Evolutionary conservation across 2,797 vertebrate genomes (phyloP).

Genomic region (Telmatherina bonti): DNA sequence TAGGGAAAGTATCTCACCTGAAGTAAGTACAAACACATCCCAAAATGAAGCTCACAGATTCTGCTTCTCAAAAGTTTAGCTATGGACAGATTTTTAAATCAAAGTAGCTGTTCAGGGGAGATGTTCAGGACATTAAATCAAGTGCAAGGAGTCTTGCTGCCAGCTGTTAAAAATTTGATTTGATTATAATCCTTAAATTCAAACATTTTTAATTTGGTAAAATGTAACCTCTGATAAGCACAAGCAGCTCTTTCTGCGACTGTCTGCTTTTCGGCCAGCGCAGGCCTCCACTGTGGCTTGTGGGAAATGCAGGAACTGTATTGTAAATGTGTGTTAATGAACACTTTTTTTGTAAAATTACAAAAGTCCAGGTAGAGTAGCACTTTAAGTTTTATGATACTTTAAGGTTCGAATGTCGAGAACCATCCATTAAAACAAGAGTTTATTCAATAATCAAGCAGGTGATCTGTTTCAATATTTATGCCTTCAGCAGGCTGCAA

Average conservation of each 20-base stretch:
- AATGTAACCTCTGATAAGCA: too few relatives aligned
- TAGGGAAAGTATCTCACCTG: background rate
- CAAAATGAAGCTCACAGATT: background rate
- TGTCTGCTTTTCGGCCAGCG: background rate
- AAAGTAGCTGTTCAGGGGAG: background rate
- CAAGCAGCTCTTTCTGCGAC: too few relatives aligned
- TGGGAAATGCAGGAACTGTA: background rate
- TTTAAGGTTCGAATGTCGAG: background rate
- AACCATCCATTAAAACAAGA: background rate
- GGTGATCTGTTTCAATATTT: background rate
- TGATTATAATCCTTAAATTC: slow-evolving; percentile 1
- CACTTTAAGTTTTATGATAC: background rate
- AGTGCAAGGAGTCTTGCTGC: background rate
- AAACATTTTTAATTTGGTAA: background rate
- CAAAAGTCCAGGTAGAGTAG: background rate
- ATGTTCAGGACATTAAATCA: background rate
- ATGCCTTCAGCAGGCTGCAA: background rate
- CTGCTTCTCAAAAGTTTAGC: background rate
- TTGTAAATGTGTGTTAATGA: too few relatives aligned
- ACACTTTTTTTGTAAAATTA: background rate
- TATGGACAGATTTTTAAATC: background rate
- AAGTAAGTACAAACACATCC: background rate
- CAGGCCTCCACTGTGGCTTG: background rate
- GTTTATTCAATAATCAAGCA: background rate
- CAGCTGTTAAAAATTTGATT: slow-evolving; percentile 2